Evolutionary conservation across 2,797 vertebrate genomes (phyloP).

Genomic region (Ctenosaura bakeri): DNA sequence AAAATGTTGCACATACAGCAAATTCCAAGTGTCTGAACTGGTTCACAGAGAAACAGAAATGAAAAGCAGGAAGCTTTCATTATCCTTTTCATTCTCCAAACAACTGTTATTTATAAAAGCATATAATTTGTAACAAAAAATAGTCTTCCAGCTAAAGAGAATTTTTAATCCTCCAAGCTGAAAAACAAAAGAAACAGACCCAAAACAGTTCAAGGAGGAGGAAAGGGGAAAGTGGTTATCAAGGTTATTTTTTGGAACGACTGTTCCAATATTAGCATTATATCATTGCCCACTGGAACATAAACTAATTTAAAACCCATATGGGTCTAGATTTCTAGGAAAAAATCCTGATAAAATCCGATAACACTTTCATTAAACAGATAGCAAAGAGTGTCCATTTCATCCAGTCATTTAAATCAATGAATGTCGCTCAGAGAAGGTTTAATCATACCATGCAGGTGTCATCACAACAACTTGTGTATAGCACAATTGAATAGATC

Average conservation of each 20-base stretch:
- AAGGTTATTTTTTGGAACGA: too few relatives aligned
- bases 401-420: too few relatives aligned
- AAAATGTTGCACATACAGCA: background rate
- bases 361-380: too few relatives aligned
- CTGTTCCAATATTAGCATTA: too few relatives aligned
- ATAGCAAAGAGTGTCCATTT: too few relatives aligned
- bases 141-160: background rate
- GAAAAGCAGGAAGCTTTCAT: conserved; percentile 66
- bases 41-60: conserved; percentile 68
- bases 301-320: too few relatives aligned
- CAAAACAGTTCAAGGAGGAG: too few relatives aligned
- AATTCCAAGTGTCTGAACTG: conserved; percentile 30
- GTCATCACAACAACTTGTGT: too few relatives aligned
- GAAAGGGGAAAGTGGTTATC: too few relatives aligned
- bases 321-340: too few relatives aligned
- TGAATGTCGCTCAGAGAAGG: conserved; percentile 31
- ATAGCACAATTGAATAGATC: background rate
- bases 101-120: conserved; percentile 66
- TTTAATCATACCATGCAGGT: background rate
- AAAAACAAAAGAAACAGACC: conserved; percentile 24
- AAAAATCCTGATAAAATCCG: too few relatives aligned
- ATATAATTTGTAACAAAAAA: conserved; percentile 26
- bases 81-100: conserved; percentile 75
- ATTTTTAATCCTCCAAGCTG: conserved; percentile 57
- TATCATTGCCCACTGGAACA: too few relatives aligned